Percentiles rank a stretch among this genome's conserved stretches.
These are phyloP conservation scores for Cochlearius cochlearius DNA, from an alignment of 2,113 vertebrate species.

Conservation along the genomic window DNA sequence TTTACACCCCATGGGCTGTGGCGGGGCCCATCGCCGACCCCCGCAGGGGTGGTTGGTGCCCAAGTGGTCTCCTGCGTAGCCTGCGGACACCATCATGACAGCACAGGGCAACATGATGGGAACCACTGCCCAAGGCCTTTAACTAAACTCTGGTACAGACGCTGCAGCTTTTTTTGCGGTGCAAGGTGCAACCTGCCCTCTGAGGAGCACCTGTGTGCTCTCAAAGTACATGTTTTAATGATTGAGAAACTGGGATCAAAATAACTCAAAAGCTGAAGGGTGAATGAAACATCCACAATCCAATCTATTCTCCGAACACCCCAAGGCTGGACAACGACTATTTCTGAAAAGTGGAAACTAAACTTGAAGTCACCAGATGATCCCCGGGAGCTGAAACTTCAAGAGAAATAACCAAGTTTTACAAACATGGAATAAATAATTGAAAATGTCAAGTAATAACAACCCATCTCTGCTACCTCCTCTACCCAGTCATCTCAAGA, in stretches of 20 bases:
- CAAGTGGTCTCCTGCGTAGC: accelerated
- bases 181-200: background rate
- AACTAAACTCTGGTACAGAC: background rate
- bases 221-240: background rate
- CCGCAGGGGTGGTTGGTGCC: accelerated
- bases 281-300: background rate
- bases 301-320: background rate
- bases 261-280: background rate
- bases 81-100: background rate
- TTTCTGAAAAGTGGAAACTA: background rate
- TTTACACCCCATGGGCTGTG: background rate
- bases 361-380: background rate
- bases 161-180: accelerated
- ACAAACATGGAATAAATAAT: background rate
- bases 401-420: background rate
- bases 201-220: background rate
- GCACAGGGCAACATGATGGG: background rate
- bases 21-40: accelerated
- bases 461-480: background rate
- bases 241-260: background rate
- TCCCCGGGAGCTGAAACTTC: background rate
- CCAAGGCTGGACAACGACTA: no score
- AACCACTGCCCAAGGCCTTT: background rate
- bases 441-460: background rate
- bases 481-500: background rate